phyloP scores from a whole-genome alignment of 1,140 invertebrate genomes.

The Kradibia gibbosae region DNA sequence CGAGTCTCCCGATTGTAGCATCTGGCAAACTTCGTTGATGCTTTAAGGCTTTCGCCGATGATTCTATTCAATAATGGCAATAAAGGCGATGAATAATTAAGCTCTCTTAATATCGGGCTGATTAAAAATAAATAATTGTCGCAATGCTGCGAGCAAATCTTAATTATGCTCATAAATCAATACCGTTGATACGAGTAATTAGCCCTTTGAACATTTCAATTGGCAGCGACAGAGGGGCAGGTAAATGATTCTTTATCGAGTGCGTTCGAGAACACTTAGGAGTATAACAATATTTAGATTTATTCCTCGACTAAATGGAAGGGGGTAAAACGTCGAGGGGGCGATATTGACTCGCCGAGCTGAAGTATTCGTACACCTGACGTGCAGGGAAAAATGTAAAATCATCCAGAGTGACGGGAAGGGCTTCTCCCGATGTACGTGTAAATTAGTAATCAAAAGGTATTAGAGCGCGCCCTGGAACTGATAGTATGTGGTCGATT shows the following conservation, averaged over 20 bases:
- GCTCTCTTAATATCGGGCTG: too few relatives aligned
- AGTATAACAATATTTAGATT: slow-evolving; percentile 18
- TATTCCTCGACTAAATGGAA: neutral
- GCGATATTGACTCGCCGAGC: slow-evolving; percentile 7
- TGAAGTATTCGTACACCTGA: neutral
- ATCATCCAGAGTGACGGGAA: slow-evolving; percentile 40
- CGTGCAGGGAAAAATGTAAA: slow-evolving; percentile 24
- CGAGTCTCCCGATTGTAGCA: neutral
- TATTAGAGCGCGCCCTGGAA: slow-evolving; percentile 64
- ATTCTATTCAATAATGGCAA: too few relatives aligned
- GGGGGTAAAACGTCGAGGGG: slow-evolving; percentile 1
- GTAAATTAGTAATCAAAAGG: slow-evolving; percentile 72
- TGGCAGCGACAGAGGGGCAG: neutral
- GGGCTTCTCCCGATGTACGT: slow-evolving; percentile 50
- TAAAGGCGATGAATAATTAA: too few relatives aligned
- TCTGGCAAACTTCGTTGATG: neutral
- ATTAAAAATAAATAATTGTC: too few relatives aligned
- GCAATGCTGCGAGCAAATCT: too few relatives aligned
- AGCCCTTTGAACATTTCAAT: neutral
- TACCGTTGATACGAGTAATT: neutral
- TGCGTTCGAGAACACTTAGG: neutral
- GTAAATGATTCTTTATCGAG: neutral
- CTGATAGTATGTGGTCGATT: slow-evolving; percentile 55
- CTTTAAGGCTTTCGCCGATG: neutral
- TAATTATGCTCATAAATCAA: too few relatives aligned